Evolutionary conservation across 2,888 invertebrate genomes (phyloP).

Genomic region (Patella caerulea): DNA sequence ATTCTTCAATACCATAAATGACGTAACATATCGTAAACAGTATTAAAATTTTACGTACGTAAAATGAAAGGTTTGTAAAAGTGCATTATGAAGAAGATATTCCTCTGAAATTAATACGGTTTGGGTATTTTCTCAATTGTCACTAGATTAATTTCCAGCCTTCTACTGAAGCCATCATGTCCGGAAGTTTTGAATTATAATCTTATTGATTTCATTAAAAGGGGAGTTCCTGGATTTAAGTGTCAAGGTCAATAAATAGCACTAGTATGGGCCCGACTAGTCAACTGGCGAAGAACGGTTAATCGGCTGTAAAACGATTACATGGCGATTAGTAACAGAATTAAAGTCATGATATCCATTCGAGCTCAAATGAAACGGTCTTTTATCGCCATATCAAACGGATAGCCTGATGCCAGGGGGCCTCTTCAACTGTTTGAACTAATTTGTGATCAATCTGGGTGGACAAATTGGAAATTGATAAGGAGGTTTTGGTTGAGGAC

Average conservation of each 20-base stretch:
- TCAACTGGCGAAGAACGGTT: not conserved
- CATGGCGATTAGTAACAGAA: constrained; percentile 9
- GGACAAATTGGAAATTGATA: constrained; percentile 5
- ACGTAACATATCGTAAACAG: too few species aligned
- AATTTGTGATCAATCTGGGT: not conserved
- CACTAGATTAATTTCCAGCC: too few species aligned
- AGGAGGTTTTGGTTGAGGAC: not conserved
- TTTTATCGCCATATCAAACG: not conserved
- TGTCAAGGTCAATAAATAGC: not conserved
- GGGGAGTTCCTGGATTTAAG: not conserved
- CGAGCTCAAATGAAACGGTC: not conserved
- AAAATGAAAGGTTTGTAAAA: too few species aligned
- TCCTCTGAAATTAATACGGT: too few species aligned
- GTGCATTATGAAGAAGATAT: too few species aligned
- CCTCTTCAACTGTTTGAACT: not conserved
- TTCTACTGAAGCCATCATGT: not conserved
- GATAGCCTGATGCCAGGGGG: not conserved
- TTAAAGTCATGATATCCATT: not conserved
- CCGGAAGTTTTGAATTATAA: constrained; percentile 4
- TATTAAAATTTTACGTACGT: too few species aligned
- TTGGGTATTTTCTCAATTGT: too few species aligned
- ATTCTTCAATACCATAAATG: too few species aligned
- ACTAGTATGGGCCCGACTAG: too few species aligned
- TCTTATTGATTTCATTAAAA: not conserved
- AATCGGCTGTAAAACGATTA: not conserved